phyloP scores from a whole-genome alignment of 2,888 invertebrate genomes.

The Brassicogethes aeneus region DNA sequence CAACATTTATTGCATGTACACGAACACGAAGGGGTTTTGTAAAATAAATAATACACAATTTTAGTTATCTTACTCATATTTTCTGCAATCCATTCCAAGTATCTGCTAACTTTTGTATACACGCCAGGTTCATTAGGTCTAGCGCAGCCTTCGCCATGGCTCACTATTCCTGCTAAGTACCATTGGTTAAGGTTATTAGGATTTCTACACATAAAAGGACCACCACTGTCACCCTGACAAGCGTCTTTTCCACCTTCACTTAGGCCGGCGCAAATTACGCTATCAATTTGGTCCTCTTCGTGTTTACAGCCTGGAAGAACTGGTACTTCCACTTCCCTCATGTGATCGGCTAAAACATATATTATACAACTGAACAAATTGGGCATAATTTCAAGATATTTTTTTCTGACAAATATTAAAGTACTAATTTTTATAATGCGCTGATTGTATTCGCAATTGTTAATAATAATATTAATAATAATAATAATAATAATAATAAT shows the following conservation, averaged over 20 bases:
- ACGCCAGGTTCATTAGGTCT: constrained; percentile 71
- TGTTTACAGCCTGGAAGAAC: constrained; percentile 59
- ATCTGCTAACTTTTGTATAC: constrained; percentile 70
- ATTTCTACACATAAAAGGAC: constrained; percentile 73
- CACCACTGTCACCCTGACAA: constrained; percentile 80
- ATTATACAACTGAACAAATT: neutral
- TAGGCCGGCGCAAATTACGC: constrained; percentile 67
- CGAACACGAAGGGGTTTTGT: too few relatives aligned
- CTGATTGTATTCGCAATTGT: too few relatives aligned
- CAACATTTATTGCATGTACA: too few relatives aligned
- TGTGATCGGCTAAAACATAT: constrained; percentile 57
- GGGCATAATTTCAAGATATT: neutral
- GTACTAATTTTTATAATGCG: too few relatives aligned
- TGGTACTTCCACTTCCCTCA: constrained; percentile 72
- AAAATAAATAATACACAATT: neutral
- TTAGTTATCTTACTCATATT: constrained; percentile 46
- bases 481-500: too few relatives aligned
- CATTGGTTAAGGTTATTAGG: constrained; percentile 57
- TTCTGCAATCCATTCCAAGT: constrained; percentile 63
- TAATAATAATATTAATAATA: too few relatives aligned
- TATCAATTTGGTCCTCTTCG: constrained; percentile 52
- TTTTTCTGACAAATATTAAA: too few relatives aligned
- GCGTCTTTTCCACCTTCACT: constrained; percentile 70
- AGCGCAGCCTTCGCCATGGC: constrained; percentile 82
- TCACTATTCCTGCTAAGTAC: constrained; percentile 78